A percentile compares a stretch with the other conserved stretches of the same genome.
These are phyloP conservation scores for Drosophila anceps DNA, from an alignment of 2,888 invertebrate genomes.

Conservation along the genomic window DNA sequence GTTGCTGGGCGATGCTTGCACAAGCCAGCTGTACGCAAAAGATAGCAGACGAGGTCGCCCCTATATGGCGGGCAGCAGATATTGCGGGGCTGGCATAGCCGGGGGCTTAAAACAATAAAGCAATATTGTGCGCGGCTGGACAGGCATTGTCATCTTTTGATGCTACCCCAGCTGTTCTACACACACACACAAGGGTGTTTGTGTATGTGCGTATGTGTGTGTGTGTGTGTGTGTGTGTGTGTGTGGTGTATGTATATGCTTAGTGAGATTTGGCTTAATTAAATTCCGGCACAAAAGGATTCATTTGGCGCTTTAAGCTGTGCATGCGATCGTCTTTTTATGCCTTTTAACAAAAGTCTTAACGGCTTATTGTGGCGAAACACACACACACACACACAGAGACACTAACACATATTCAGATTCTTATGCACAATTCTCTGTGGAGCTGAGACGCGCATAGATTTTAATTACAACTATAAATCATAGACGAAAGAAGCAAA, in stretches of 20 bases:
- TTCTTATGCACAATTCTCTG: background rate
- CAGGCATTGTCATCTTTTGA: conserved; percentile 63
- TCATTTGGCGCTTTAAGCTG: conserved; percentile 56
- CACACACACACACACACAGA: conserved; percentile 12
- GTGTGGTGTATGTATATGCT: conserved; percentile 36
- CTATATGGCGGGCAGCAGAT: conserved; percentile 7
- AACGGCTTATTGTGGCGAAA: conserved; percentile 61
- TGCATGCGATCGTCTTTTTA: conserved; percentile 44
- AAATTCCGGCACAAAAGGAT: conserved; percentile 77
- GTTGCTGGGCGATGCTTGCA: conserved; percentile 35
- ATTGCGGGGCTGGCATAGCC: conserved; percentile 19
- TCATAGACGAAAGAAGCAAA: conserved; percentile 51
- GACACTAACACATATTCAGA: background rate
- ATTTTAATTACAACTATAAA: conserved; percentile 77
- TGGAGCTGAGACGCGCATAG: conserved; percentile 41
- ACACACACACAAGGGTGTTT: conserved; percentile 8
- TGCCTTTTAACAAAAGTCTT: conserved; percentile 77
- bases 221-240: conserved; percentile 18
- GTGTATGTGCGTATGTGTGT: conserved; percentile 19
- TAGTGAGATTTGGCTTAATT: conserved; percentile 77
- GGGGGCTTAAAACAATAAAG: conserved; percentile 67
- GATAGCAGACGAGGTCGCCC: conserved; percentile 52
- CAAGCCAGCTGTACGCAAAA: conserved; percentile 57
- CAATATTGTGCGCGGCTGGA: conserved; percentile 67
- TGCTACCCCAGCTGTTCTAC: conserved; percentile 39